phyloP scores from a whole-genome alignment of 2,888 invertebrate genomes.

The Leucoma salicis region DNA sequence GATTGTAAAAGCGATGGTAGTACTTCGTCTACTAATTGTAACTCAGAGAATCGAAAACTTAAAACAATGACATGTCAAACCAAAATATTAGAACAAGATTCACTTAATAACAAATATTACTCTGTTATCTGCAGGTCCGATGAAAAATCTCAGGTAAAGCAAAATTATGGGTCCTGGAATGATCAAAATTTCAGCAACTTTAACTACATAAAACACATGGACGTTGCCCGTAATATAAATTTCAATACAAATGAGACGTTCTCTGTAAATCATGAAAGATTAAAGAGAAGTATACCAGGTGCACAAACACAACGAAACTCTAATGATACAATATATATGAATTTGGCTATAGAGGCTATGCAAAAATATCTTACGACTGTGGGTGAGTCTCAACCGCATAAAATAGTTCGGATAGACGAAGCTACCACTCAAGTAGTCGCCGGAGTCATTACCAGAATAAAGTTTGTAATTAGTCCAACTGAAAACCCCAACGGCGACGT shows the following conservation, averaged over 20 bases:
- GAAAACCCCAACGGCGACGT: not conserved
- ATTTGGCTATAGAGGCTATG: conserved; percentile 4
- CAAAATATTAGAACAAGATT: too few species aligned
- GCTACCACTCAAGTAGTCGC: conserved; percentile 5
- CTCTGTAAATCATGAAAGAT: too few species aligned
- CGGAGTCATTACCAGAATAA: not conserved
- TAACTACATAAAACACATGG: too few species aligned
- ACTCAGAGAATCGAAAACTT: not conserved
- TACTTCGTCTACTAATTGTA: not conserved
- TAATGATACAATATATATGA: not conserved
- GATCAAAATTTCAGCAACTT: too few species aligned
- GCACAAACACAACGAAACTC: not conserved
- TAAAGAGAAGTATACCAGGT: not conserved
- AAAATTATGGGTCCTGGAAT: too few species aligned
- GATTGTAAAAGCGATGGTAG: conserved; percentile 42
- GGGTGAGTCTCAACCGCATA: not conserved
- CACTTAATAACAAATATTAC: too few species aligned
- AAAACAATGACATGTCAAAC: conserved; percentile 4
- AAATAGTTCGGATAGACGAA: not conserved
- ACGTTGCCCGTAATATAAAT: too few species aligned
- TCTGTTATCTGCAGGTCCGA: too few species aligned
- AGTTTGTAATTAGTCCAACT: not conserved
- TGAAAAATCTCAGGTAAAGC: too few species aligned
- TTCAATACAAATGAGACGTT: too few species aligned
- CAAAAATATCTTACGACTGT: not conserved